phyloP scores from a whole-genome alignment of 2,888 invertebrate species.

The Troides helena region DNA sequence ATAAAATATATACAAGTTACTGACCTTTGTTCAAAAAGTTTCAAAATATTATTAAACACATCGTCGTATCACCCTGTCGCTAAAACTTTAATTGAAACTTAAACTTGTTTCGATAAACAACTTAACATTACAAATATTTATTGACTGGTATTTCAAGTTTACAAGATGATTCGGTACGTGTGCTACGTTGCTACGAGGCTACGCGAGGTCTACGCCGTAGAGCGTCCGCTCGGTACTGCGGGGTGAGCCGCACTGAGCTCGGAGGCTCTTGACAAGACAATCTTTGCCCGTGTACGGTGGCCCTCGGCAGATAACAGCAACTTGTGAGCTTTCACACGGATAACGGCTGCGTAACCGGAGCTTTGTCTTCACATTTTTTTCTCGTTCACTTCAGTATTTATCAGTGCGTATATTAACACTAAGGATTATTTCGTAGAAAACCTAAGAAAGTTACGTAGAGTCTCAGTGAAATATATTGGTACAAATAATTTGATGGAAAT shows the following conservation, averaged over 20 bases:
- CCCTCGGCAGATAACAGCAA: slow-evolving; percentile 68
- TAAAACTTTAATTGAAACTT: neutral
- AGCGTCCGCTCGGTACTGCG: slow-evolving; percentile 66
- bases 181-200: slow-evolving; percentile 42
- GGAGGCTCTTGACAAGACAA: slow-evolving; percentile 72
- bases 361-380: slow-evolving; percentile 61
- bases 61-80: slow-evolving; percentile 4
- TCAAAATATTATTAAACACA: slow-evolving; percentile 33
- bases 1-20: slow-evolving; percentile 24
- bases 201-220: slow-evolving; percentile 51
- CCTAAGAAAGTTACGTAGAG: neutral
- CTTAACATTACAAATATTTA: slow-evolving; percentile 19
- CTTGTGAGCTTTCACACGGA: slow-evolving; percentile 70
- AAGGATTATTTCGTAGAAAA: neutral
- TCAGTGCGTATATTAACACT: neutral
- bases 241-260: slow-evolving; percentile 69
- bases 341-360: slow-evolving; percentile 60
- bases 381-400: slow-evolving; percentile 34
- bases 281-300: slow-evolving; percentile 68
- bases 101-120: slow-evolving; percentile 6
- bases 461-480: too few species aligned
- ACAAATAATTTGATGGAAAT: too few species aligned
- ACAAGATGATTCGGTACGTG: slow-evolving; percentile 25
- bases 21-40: slow-evolving; percentile 44
- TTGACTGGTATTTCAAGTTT: slow-evolving; percentile 11